A percentile compares a stretch with the other conserved stretches of the same genome.
Conservation (phyloP, 2,113 vertebrate genomes). For the Silurus meridionalis region DNA sequence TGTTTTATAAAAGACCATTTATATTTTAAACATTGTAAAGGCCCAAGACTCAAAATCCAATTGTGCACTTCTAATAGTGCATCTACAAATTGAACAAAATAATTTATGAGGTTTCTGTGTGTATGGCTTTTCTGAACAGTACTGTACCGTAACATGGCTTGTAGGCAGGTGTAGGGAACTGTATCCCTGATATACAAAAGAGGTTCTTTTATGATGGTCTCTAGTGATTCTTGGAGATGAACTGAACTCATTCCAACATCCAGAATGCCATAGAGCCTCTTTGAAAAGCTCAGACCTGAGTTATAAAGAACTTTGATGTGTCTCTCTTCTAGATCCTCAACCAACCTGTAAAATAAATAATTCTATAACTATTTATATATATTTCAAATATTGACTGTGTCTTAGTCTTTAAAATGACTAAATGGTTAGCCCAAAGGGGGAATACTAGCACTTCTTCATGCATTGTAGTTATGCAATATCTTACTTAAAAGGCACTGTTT, state of each 20-base stretch:
- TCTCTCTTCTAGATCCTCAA: conserved; percentile 47
- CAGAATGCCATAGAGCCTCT: conserved; percentile 75
- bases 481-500: conserved; percentile 65
- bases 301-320: conserved; percentile 74
- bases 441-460: background rate
- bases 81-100: no score
- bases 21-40: no score
- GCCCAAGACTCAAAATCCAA: no score
- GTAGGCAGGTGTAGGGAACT: conserved; percentile 68
- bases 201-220: conserved; percentile 62
- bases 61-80: no score
- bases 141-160: conserved; percentile 76
- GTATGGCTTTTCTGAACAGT: background rate
- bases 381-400: no score
- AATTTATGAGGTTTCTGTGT: background rate
- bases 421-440: background rate
- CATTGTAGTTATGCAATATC: conserved; percentile 20
- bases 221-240: conserved; percentile 68
- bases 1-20: no score
- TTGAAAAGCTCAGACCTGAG: conserved; percentile 73
- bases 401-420: background rate
- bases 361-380: background rate
- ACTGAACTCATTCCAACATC: conserved; percentile 69
- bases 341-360: conserved; percentile 64
- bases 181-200: conserved; percentile 70